Percentiles rank a stretch among this genome's conserved stretches.
Evolutionary conservation across 2,113 vertebrate species (phyloP).

Genomic region (Anoplopoma fimbria): DNA sequence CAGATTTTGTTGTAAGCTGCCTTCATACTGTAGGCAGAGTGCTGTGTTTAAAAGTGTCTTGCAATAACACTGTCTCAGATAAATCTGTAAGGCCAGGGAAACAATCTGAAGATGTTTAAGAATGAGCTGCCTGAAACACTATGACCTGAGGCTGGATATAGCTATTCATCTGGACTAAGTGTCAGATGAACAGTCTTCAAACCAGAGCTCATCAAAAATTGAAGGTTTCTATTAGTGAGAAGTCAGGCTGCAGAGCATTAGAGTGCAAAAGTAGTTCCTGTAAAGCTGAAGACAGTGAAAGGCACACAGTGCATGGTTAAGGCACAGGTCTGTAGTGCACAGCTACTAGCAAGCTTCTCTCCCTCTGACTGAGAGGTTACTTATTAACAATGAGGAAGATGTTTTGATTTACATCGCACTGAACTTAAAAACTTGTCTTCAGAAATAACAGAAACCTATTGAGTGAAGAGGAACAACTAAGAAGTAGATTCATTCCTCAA

Average conservation of each 20-base stretch:
- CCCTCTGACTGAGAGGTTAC: background rate
- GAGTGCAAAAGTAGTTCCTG: background rate
- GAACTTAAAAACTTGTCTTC: background rate
- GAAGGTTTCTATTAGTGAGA: constrained; percentile 58
- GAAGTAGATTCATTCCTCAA: background rate
- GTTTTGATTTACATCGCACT: background rate
- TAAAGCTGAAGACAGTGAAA: constrained; percentile 1
- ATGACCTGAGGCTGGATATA: constrained; percentile 32
- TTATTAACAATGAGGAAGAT: background rate
- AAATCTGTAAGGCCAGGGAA: constrained; percentile 18
- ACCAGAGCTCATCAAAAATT: constrained; percentile 73
- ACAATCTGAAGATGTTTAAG: constrained; percentile 14
- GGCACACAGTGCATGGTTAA: background rate
- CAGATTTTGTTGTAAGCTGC: background rate
- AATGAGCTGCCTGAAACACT: constrained; percentile 23
- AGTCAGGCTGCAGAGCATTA: constrained; percentile 23
- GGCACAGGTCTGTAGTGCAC: background rate
- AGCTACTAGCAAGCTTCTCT: background rate
- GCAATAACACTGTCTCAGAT: background rate
- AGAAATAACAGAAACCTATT: background rate
- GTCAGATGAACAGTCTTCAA: constrained; percentile 57
- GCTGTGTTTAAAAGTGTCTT: background rate
- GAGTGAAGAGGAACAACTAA: background rate
- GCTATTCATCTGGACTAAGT: constrained; percentile 49
- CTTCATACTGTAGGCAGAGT: background rate